Evolutionary conservation across 2,888 invertebrate genomes (phyloP).

Genomic region (Halocaridina rubra): DNA sequence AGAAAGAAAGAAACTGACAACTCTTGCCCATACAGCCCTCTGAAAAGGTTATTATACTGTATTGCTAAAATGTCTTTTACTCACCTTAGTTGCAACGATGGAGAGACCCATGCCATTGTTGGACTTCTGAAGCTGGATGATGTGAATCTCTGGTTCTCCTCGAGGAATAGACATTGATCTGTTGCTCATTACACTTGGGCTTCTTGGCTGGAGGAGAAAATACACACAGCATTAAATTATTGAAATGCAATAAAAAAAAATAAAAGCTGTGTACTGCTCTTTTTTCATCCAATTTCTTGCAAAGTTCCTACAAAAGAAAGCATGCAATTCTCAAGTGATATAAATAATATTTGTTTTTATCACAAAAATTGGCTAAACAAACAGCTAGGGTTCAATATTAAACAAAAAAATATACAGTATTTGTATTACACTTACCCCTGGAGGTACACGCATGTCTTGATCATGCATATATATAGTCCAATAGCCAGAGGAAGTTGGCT

Average conservation of each 20-base stretch:
- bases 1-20: too few species aligned
- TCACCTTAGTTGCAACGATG: slow-evolving; percentile 96
- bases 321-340: too few species aligned
- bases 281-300: neutral
- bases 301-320: too few species aligned
- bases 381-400: too few species aligned
- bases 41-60: too few species aligned
- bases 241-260: neutral
- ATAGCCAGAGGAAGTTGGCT: slow-evolving; percentile 89
- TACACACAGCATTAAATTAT: neutral
- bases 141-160: slow-evolving; percentile 79
- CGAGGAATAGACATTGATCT: slow-evolving; percentile 72
- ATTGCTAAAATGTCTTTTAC: too few species aligned
- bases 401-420: too few species aligned
- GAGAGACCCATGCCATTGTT: slow-evolving; percentile 97
- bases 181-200: slow-evolving; percentile 77
- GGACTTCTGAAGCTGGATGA: slow-evolving; percentile 92
- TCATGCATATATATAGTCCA: slow-evolving; percentile 94
- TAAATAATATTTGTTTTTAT: too few species aligned
- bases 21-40: too few species aligned
- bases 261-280: neutral
- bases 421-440: slow-evolving; percentile 44
- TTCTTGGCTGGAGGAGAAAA: slow-evolving; percentile 68
- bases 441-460: slow-evolving; percentile 57
- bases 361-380: too few species aligned